Conservation (phyloP, 2,888 invertebrate genomes). For the Drosophila incognita region DNA sequence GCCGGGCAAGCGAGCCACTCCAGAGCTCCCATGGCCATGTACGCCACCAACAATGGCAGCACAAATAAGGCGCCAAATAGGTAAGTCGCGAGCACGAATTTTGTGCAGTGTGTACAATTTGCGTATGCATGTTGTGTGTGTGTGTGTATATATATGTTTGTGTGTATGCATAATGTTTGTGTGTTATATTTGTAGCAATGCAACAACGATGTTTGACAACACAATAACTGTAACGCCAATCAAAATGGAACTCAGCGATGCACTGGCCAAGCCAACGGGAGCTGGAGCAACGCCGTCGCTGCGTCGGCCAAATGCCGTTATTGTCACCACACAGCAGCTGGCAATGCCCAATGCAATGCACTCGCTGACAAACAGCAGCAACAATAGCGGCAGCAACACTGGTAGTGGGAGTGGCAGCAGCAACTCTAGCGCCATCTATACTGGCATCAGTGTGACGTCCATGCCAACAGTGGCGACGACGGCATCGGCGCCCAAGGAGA, state of each 20-base stretch:
- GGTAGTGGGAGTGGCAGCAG: slow-evolving; percentile 17
- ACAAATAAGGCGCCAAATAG: slow-evolving; percentile 78
- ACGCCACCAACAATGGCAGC: slow-evolving; percentile 74
- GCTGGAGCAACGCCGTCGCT: slow-evolving; percentile 31
- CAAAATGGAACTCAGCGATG: slow-evolving; percentile 57
- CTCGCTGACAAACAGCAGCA: slow-evolving; percentile 34
- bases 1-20: slow-evolving; percentile 25
- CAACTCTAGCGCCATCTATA: slow-evolving; percentile 26
- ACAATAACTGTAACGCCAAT: slow-evolving; percentile 73
- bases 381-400: slow-evolving; percentile 26
- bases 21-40: slow-evolving; percentile 61
- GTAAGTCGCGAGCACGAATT: slow-evolving; percentile 42
- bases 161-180: slow-evolving; percentile 11
- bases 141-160: background rate
- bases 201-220: slow-evolving; percentile 71
- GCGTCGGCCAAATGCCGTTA: slow-evolving; percentile 59
- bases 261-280: slow-evolving; percentile 46
- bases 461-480: slow-evolving; percentile 27
- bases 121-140: slow-evolving; percentile 6
- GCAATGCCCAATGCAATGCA: slow-evolving; percentile 45
- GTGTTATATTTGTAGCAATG: slow-evolving; percentile 45
- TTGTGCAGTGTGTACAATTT: slow-evolving; percentile 51
- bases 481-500: slow-evolving; percentile 66
- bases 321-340: slow-evolving; percentile 52
- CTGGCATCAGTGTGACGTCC: slow-evolving; percentile 53